Percentiles rank a stretch among this genome's conserved stretches.
Evolutionary conservation across 2,797 vertebrate genomes (phyloP).

Genomic region (Parauchenoglanis ngamensis): DNA sequence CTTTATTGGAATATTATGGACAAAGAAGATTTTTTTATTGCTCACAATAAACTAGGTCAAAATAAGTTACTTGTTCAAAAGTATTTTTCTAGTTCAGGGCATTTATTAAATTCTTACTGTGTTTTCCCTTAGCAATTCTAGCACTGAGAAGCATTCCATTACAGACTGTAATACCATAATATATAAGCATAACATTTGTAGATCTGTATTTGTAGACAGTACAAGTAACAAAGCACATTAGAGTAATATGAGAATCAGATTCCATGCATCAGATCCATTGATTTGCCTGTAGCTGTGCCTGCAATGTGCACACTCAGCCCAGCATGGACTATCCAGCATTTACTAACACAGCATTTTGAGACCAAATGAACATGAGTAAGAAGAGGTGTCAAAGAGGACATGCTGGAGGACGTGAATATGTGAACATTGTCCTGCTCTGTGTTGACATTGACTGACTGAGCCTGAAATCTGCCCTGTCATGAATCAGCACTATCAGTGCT

Average conservation of each 20-base stretch:
- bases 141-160: not conserved
- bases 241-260: constrained; percentile 22
- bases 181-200: not conserved
- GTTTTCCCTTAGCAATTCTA: not conserved
- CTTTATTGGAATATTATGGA: not conserved
- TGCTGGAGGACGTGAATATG: constrained; percentile 39
- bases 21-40: not conserved
- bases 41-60: not conserved
- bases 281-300: constrained; percentile 7
- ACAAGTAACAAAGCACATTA: not conserved
- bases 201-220: not conserved
- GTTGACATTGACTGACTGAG: constrained; percentile 69
- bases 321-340: not conserved
- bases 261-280: not conserved
- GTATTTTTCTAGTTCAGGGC: not conserved
- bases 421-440: constrained; percentile 40
- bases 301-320: constrained; percentile 6
- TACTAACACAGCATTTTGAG: constrained; percentile 11
- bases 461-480: constrained; percentile 68
- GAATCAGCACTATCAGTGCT: constrained; percentile 58
- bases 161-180: not conserved
- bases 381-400: constrained; percentile 5
- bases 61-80: not conserved
- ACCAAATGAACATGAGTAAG: not conserved
- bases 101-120: not conserved